Percentiles rank a stretch among this genome's conserved stretches.
phyloP scores from a whole-genome alignment of 2,797 vertebrate genomes.

The Erethizon dorsatum region DNA sequence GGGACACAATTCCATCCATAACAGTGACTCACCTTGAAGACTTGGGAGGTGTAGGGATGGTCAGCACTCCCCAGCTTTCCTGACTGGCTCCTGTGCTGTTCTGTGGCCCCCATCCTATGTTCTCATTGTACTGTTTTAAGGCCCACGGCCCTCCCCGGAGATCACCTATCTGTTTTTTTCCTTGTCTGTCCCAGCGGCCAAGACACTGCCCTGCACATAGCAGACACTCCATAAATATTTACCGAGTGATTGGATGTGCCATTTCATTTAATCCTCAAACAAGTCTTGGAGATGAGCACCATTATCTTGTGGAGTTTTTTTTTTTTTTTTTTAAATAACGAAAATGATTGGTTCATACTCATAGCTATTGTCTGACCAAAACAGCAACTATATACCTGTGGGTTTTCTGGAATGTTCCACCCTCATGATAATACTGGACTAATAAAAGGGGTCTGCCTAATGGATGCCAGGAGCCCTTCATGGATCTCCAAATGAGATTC shows the following conservation, averaged over 20 bases:
- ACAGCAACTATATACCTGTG: background rate
- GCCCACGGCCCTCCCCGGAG: background rate
- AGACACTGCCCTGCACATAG: background rate
- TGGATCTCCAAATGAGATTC: background rate
- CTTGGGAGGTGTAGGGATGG: too few species aligned
- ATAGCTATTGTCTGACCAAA: background rate
- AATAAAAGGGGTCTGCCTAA: background rate
- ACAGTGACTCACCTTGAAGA: background rate
- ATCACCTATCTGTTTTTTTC: background rate
- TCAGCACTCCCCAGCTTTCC: accelerated
- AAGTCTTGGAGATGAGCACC: background rate
- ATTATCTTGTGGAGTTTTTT: background rate
- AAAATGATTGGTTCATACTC: background rate
- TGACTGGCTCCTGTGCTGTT: background rate
- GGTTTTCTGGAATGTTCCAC: background rate
- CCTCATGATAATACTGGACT: background rate
- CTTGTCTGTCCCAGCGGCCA: background rate
- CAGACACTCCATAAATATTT: background rate
- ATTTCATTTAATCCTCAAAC: background rate
- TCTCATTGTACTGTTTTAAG: background rate
- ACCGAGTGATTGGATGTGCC: background rate
- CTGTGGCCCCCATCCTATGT: background rate
- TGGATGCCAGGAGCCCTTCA: background rate
- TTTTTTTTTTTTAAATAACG: background rate
- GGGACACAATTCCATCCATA: too few species aligned